These are phyloP conservation scores for Hypercompe scribonia DNA, from an alignment of 2,888 invertebrate species.

Conservation along the genomic window DNA sequence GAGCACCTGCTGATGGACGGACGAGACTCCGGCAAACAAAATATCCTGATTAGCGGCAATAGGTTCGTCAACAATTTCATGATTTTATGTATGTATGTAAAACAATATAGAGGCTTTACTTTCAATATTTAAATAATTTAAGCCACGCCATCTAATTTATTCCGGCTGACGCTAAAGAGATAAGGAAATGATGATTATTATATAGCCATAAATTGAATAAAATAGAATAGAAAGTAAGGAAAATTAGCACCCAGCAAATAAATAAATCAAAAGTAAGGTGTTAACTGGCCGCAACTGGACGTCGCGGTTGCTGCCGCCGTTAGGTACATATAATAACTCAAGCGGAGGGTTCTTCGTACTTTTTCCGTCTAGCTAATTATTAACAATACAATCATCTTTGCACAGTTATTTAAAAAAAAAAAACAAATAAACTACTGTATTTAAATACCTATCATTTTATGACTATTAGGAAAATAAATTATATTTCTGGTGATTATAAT, in stretches of 20 bases:
- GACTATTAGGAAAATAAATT: too few species aligned
- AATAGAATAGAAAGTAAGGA: background rate
- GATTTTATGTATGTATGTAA: background rate
- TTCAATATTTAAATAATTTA: background rate
- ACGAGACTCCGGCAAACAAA: too few species aligned
- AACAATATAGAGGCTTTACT: background rate
- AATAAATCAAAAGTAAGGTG: background rate
- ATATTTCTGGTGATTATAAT: too few species aligned
- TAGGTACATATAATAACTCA: slow-evolving; percentile 2
- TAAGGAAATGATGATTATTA: slow-evolving; percentile 1
- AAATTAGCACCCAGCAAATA: slow-evolving; percentile 2
- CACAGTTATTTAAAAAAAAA: too few species aligned
- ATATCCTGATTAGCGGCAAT: too few species aligned
- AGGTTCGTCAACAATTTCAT: too few species aligned
- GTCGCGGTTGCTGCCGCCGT: background rate
- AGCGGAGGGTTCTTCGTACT: background rate
- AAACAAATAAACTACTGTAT: too few species aligned
- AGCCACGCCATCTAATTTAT: background rate
- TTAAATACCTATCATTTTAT: background rate
- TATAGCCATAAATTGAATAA: background rate
- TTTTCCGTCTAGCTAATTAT: background rate
- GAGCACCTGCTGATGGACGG: too few species aligned
- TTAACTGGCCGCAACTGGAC: background rate
- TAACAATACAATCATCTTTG: background rate
- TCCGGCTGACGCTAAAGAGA: background rate